Evolutionary conservation across 2,113 vertebrate species (phyloP).

Genomic region (Ornithorhynchus anatinus): DNA sequence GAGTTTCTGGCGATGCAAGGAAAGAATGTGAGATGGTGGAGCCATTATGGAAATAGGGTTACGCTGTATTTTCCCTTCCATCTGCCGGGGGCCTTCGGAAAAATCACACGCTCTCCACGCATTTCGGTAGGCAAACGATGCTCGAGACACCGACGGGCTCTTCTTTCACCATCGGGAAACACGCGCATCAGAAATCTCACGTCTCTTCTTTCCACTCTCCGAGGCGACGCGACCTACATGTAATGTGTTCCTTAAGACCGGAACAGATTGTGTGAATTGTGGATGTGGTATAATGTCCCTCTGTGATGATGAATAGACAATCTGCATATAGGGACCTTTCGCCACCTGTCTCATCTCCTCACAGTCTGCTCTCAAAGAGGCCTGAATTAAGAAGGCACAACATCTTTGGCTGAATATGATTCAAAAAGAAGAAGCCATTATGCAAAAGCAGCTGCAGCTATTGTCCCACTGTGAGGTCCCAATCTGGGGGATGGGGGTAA

Average conservation of each 20-base stretch:
- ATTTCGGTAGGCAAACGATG: neutral
- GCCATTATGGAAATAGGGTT: neutral
- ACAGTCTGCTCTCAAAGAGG: too few relatives aligned
- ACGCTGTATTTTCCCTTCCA: conserved; percentile 1
- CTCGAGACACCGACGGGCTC: conserved; percentile 6
- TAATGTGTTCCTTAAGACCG: conserved; percentile 7
- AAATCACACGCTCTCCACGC: neutral
- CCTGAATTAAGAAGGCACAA: too few relatives aligned
- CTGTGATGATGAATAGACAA: neutral
- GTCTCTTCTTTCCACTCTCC: conserved; percentile 1
- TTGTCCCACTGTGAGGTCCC: too few relatives aligned
- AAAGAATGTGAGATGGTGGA: conserved; percentile 11
- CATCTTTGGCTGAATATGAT: too few relatives aligned
- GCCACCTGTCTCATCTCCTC: conserved; percentile 5
- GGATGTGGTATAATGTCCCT: neutral
- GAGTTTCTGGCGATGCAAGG: neutral
- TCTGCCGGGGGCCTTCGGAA: too few relatives aligned
- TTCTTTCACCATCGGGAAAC: neutral
- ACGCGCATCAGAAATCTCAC: neutral
- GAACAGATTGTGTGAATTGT: conserved; percentile 18
- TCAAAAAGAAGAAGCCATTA: too few relatives aligned
- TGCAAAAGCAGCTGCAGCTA: too few relatives aligned
- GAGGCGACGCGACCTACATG: conserved; percentile 2
- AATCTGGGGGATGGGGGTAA: too few relatives aligned
- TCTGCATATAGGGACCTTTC: neutral